phyloP scores from a whole-genome alignment of 1,140 invertebrate species.

The Cydia pomonella region DNA sequence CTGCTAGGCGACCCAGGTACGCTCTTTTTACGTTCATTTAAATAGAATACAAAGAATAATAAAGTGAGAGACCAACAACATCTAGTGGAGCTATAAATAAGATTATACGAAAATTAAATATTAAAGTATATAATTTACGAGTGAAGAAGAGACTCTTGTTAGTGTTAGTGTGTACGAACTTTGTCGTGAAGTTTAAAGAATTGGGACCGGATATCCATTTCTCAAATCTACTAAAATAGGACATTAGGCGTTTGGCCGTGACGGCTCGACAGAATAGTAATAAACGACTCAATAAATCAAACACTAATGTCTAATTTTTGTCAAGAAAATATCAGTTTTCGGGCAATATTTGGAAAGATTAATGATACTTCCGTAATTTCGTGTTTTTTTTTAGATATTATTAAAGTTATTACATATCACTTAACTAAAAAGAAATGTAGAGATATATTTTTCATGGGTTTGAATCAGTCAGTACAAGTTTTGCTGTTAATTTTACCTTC shows the following conservation, averaged over 20 bases:
- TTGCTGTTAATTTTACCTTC: too few species aligned
- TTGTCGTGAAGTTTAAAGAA: not conserved
- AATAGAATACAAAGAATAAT: too few species aligned
- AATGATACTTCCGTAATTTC: conserved; percentile 13
- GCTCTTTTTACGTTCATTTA: too few species aligned
- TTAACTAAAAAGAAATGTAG: too few species aligned
- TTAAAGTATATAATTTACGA: not conserved
- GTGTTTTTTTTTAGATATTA: not conserved
- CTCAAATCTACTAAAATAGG: conserved; percentile 1
- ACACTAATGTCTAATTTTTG: not conserved
- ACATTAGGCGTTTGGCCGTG: not conserved
- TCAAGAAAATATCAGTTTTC: not conserved
- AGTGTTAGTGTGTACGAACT: not conserved
- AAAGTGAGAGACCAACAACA: too few species aligned
- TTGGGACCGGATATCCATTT: not conserved
- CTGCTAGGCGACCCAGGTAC: too few species aligned
- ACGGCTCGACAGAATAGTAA: not conserved
- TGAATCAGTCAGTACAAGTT: too few species aligned
- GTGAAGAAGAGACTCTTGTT: not conserved
- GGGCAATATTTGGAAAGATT: not conserved
- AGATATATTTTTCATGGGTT: too few species aligned
- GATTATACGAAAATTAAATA: not conserved
- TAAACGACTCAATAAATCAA: conserved; percentile 1
- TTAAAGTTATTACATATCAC: not conserved
- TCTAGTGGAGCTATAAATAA: too few species aligned